Conservation (phyloP, 1,140 invertebrate species). For the Cardiocondyla obscurior region DNA sequence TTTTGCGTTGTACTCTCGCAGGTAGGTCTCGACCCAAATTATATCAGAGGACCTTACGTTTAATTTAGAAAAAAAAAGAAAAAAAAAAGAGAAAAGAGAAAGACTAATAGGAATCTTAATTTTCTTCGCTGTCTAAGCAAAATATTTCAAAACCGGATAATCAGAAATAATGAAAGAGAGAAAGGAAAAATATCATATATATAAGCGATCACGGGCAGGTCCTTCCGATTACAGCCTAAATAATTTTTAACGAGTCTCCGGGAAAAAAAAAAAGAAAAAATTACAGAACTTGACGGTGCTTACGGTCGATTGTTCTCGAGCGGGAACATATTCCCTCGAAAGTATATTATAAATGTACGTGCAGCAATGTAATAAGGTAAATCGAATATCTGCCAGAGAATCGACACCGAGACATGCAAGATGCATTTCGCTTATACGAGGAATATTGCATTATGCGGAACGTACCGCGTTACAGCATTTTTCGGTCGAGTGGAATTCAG, state of each 20-base stretch:
- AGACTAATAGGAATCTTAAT: constrained; percentile 26
- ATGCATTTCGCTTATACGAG: constrained; percentile 51
- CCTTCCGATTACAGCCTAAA: background rate
- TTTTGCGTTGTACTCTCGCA: constrained; percentile 31
- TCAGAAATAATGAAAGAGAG: background rate
- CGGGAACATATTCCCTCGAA: background rate
- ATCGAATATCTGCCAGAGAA: constrained; percentile 42
- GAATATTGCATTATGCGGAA: constrained; percentile 56
- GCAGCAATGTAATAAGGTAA: constrained; percentile 42
- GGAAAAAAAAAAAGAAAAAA: too few species aligned
- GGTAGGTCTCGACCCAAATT: constrained; percentile 38
- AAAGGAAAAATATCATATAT: background rate
- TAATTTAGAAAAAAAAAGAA: constrained; percentile 46
- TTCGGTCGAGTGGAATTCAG: constrained; percentile 42
- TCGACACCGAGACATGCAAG: constrained; percentile 55
- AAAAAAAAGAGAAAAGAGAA: constrained; percentile 29
- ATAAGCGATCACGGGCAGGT: background rate
- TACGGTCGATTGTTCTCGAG: constrained; percentile 16
- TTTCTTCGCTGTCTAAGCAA: background rate
- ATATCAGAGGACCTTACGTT: constrained; percentile 23
- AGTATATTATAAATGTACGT: constrained; percentile 28
- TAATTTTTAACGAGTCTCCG: constrained; percentile 11
- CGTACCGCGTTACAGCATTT: constrained; percentile 50
- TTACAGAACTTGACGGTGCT: background rate
- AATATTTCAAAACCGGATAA: background rate